Base-by-base conservation (phyloP, 2,888 invertebrate genomes). In the Dryococelus australis region DNA sequence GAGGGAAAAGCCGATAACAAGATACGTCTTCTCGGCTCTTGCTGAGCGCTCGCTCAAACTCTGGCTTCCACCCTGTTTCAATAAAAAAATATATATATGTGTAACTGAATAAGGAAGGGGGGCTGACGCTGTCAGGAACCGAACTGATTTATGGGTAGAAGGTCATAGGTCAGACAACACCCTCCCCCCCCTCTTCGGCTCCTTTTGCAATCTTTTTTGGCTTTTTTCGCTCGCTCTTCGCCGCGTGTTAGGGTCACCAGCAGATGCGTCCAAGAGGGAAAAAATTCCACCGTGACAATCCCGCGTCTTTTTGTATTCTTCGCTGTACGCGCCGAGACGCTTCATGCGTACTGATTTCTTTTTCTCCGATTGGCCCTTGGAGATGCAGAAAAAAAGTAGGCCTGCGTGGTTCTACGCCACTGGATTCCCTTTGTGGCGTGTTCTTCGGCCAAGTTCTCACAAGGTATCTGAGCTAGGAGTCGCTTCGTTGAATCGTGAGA, bases 221-320 rank as follows among this genome's bases (percentile, higher is more conserved):
- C 12, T 12, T 51, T 65, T 65, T 65, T 65, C 24, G 4, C n/a
- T 8, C 51, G 4, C n/a, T n/a, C n/a, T 65, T 8, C 8, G 65
- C 4, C 13, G 20, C 65, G n/a, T n/a, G n/a, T n/a, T n/a, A 35
- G 65, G n/a, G 65, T 8, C 65, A 20, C 24, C 65, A 24, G 6
- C 65, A 65, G 10, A 65, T 65, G 24, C 65, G n/a, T 6, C 47
- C 12, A 8, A 47, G 47, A n/a, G n/a, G 51, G 53, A 51, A 53
- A 85, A 85, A 85, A 85, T 51, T 51, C 16, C 51, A 51, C 53
- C 85, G 85, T 47, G 85, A 51, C 47, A 43, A 85, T 51, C 43
- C 12, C 51, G 26, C 53, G 26, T 85, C n/a, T 65, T 65, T 65
- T 65, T 20, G 20, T n/a, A 3, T 20, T 16, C 65, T 16, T 65